A percentile compares a stretch with the other conserved stretches of the same genome.
Conservation (phyloP, 2,113 vertebrate species). For the Oreochromis niloticus region DNA sequence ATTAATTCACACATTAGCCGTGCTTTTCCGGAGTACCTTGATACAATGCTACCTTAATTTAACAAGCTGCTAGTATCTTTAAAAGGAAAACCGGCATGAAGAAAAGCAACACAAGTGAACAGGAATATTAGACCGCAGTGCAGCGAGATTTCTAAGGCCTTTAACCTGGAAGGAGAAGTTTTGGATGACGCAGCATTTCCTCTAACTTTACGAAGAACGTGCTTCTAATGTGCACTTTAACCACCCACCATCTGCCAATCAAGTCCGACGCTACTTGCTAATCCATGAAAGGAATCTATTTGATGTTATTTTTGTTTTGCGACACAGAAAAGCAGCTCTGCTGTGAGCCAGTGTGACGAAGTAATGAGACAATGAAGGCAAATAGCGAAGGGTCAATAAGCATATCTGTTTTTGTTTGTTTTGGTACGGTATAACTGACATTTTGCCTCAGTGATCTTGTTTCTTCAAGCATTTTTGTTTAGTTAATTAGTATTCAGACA, state of each 20-base stretch:
- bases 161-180: neutral
- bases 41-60: neutral
- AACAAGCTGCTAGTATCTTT: neutral
- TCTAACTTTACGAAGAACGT: neutral
- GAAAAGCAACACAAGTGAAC: neutral
- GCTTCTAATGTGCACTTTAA: conserved; percentile 1
- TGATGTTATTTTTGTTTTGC: neutral
- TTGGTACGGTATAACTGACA: neutral
- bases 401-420: neutral
- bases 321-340: neutral
- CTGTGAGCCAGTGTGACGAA: neutral
- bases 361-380: neutral
- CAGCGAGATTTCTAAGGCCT: neutral
- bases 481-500: neutral
- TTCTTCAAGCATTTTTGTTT: neutral
- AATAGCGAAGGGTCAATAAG: neutral
- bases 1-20: neutral
- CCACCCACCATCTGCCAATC: neutral
- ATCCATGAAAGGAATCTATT: conserved; percentile 9
- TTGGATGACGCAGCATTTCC: neutral
- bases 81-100: neutral
- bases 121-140: neutral
- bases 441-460: neutral
- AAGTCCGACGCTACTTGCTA: neutral
- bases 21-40: neutral